These are phyloP conservation scores for Dasyornis broadbenti DNA, from an alignment of 2,113 vertebrate genomes.

Conservation along the genomic window DNA sequence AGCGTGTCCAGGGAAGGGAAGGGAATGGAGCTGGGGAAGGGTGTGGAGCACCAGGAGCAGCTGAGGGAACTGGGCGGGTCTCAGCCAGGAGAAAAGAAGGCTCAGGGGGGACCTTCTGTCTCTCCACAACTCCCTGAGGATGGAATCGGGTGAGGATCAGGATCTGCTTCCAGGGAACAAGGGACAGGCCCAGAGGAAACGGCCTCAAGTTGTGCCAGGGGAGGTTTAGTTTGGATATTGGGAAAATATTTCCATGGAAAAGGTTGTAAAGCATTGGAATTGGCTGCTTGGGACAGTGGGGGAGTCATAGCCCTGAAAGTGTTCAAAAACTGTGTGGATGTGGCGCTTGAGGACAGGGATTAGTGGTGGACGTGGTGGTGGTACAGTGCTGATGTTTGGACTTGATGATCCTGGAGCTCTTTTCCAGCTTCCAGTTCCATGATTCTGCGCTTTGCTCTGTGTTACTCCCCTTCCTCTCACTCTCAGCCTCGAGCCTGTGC, in stretches of 20 bases:
- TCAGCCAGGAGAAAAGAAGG: neutral
- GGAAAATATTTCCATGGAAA: neutral
- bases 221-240: neutral
- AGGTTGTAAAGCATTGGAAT: neutral
- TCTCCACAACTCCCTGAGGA: neutral
- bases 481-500: neutral
- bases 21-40: neutral
- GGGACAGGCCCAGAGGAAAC: neutral
- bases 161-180: neutral
- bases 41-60: neutral
- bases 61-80: neutral
- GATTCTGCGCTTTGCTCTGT: neutral
- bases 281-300: neutral
- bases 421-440: neutral
- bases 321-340: neutral
- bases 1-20: neutral
- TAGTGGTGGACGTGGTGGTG: neutral
- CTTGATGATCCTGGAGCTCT: too few relatives aligned
- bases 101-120: neutral
- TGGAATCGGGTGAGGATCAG: fast-evolving
- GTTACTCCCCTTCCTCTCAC: neutral
- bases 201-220: neutral
- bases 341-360: neutral
- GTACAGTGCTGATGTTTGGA: neutral
- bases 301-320: neutral